Percentiles rank a stretch among this genome's conserved stretches.
Conservation (phyloP, 2,888 invertebrate genomes). For the Acheta domesticus region DNA sequence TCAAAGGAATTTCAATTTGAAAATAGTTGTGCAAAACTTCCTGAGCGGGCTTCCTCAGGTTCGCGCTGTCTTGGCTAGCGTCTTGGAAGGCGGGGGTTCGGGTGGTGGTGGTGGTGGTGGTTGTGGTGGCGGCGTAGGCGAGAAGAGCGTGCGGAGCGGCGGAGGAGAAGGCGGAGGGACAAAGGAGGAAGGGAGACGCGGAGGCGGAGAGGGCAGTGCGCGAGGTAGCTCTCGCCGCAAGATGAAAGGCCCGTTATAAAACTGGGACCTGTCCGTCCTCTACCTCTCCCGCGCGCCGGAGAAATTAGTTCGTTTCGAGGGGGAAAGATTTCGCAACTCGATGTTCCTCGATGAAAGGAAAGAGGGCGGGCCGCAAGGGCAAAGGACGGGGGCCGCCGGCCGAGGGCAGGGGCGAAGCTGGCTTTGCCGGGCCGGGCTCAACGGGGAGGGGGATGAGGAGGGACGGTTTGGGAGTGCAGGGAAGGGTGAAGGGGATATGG, state of each 20-base stretch:
- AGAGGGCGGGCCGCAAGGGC: neutral
- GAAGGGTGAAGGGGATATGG: no score
- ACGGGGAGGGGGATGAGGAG: no score
- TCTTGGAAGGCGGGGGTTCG: neutral
- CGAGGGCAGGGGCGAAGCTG: neutral
- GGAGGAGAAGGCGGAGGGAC: neutral
- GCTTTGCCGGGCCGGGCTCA: no score
- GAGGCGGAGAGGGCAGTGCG: constrained; percentile 18
- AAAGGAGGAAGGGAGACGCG: neutral
- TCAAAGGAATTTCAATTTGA: constrained; percentile 34
- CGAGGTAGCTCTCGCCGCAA: neutral
- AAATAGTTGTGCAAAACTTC: constrained; percentile 32
- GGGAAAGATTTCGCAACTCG: constrained; percentile 2
- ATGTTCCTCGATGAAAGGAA: neutral
- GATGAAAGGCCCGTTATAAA: neutral
- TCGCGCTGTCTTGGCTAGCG: neutral
- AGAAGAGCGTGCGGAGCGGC: neutral
- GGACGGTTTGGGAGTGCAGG: no score
- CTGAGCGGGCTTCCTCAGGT: constrained; percentile 25
- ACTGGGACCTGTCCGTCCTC: constrained; percentile 8
- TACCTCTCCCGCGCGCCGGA: neutral
- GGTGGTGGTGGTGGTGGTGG: neutral
- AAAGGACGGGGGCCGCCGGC: neutral
- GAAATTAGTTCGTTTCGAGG: neutral
- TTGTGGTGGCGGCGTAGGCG: neutral